Evolutionary conservation across 2,113 vertebrate genomes (phyloP).

Genomic region (Cephalopholis sonnerati): DNA sequence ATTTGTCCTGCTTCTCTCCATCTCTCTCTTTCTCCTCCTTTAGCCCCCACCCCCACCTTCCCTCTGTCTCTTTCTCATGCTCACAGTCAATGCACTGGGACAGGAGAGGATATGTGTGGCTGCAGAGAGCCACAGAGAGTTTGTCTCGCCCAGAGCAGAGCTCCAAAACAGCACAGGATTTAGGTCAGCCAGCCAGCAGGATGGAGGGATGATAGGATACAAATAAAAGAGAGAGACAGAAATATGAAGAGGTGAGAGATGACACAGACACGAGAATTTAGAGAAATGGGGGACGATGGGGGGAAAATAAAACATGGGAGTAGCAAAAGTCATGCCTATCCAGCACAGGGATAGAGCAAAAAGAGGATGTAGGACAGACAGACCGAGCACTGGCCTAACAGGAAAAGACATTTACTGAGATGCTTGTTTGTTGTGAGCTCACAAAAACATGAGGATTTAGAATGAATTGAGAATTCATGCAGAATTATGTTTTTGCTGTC

Average conservation of each 20-base stretch:
- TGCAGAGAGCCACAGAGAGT: constrained; percentile 66
- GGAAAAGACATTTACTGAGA: constrained; percentile 28
- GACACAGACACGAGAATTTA: constrained; percentile 38
- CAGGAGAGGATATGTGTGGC: constrained; percentile 67
- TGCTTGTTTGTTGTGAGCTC: neutral
- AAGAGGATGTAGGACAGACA: constrained; percentile 35
- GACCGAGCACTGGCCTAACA: constrained; percentile 16
- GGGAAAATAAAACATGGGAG: constrained; percentile 16
- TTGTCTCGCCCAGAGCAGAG: constrained; percentile 70
- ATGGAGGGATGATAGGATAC: constrained; percentile 66
- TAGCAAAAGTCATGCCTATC: constrained; percentile 36
- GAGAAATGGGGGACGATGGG: constrained; percentile 44
- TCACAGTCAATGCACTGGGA: constrained; percentile 68
- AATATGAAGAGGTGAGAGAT: constrained; percentile 62
- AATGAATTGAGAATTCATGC: too few species aligned
- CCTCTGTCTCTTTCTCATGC: constrained; percentile 44
- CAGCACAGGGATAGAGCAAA: constrained; percentile 7
- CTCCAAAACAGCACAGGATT: constrained; percentile 77
- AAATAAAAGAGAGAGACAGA: constrained; percentile 68
- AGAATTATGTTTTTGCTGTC: neutral
- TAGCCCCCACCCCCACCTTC: constrained; percentile 24
- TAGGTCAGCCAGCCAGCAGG: constrained; percentile 81
- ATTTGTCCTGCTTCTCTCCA: constrained; percentile 24
- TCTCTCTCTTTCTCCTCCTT: constrained; percentile 15
- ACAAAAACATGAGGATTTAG: constrained; percentile 7